A percentile compares a stretch with the other conserved stretches of the same genome.
Conservation (phyloP, 1,140 invertebrate species). For the Ceratina japonica region DNA sequence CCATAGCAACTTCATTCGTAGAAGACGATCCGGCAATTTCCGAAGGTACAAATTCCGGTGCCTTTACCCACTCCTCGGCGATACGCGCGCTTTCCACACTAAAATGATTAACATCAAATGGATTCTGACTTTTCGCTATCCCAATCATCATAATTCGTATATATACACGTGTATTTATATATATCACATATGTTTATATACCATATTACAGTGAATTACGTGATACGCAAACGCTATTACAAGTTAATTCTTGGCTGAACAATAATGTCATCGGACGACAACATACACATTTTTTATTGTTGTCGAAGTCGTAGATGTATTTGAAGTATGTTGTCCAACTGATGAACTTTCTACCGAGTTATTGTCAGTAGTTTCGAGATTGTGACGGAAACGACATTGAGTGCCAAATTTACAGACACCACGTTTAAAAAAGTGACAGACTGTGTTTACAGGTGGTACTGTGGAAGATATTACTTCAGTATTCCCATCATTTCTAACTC, state of each 20-base stretch:
- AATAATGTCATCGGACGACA: slow-evolving; percentile 27
- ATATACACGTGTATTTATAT: slow-evolving; percentile 2
- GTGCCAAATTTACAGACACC: slow-evolving; percentile 81
- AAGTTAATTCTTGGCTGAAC: slow-evolving; percentile 31
- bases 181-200: slow-evolving; percentile 36
- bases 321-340: slow-evolving; percentile 60
- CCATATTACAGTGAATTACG: slow-evolving; percentile 50
- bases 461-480: slow-evolving; percentile 59
- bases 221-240: slow-evolving; percentile 35
- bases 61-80: slow-evolving; percentile 82
- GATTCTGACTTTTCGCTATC: neutral
- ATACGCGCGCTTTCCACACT: slow-evolving; percentile 50
- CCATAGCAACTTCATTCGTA: slow-evolving; percentile 48
- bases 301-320: slow-evolving; percentile 44
- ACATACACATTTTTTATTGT: slow-evolving; percentile 53
- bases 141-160: neutral
- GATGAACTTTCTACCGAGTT: slow-evolving; percentile 58
- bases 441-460: slow-evolving; percentile 46
- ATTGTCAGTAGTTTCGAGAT: slow-evolving; percentile 27
- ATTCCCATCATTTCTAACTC: slow-evolving; percentile 68
- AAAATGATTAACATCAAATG: neutral
- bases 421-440: slow-evolving; percentile 81
- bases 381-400: slow-evolving; percentile 79
- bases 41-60: slow-evolving; percentile 85
- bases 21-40: slow-evolving; percentile 62